phyloP scores from a whole-genome alignment of 2,113 vertebrate genomes.

The Leucosticte australis region DNA sequence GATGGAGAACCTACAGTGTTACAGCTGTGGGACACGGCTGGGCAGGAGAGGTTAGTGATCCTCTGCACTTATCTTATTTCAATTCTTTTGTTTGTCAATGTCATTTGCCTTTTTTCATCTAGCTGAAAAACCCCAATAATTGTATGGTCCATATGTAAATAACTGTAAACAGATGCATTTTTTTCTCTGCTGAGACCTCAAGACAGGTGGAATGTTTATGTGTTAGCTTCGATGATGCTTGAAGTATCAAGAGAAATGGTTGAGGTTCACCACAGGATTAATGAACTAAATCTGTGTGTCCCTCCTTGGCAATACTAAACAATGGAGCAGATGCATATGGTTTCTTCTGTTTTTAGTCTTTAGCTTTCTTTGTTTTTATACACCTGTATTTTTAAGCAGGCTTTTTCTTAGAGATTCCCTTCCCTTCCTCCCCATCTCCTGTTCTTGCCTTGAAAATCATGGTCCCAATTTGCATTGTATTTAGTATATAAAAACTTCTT shows the following conservation, averaged over 20 bases:
- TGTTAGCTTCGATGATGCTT: not conserved
- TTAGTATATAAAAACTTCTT: not conserved
- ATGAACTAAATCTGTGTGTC: fast-evolving
- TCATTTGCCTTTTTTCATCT: not conserved
- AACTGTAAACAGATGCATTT: not conserved
- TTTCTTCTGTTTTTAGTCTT: not conserved
- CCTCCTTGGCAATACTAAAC: not conserved
- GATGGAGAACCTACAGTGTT: slow-evolving; percentile 89
- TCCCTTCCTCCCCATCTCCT: not conserved
- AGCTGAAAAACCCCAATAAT: fast-evolving
- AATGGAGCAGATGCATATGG: not conserved
- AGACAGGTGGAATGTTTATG: not conserved
- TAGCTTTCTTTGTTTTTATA: not conserved
- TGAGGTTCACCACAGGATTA: not conserved
- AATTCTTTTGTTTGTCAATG: not conserved
- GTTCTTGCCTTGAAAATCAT: not conserved
- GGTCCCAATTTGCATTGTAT: not conserved
- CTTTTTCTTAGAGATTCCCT: not conserved
- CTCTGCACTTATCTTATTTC: not conserved
- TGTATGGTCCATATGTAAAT: not conserved
- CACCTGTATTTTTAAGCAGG: not conserved
- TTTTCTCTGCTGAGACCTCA: not conserved
- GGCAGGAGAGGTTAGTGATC: slow-evolving; percentile 88
- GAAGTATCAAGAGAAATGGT: not conserved
- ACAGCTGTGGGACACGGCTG: slow-evolving; percentile 95